phyloP scores from a whole-genome alignment of 2,888 invertebrate species.

The Crematogaster levior region DNA sequence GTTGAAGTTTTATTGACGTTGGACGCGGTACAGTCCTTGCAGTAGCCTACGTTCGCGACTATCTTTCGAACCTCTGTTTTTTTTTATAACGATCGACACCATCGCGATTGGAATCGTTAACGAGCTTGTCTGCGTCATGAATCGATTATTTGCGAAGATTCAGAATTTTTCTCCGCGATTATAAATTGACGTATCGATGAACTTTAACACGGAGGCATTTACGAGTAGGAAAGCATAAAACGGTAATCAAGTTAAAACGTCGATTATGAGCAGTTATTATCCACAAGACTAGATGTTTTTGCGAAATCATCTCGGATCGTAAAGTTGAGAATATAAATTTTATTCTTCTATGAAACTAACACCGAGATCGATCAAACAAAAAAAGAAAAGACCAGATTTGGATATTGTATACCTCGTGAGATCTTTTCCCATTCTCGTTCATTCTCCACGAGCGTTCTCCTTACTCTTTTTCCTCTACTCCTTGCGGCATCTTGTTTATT shows the following conservation, averaged over 20 bases:
- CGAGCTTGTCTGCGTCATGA: slow-evolving; percentile 43
- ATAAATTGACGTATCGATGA: slow-evolving; percentile 48
- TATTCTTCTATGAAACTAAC: background rate
- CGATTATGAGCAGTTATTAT: slow-evolving; percentile 45
- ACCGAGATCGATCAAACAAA: background rate
- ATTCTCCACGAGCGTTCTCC: slow-evolving; percentile 54
- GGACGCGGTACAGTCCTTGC: slow-evolving; percentile 53
- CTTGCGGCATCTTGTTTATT: slow-evolving; percentile 83
- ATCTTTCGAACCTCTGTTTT: slow-evolving; percentile 20
- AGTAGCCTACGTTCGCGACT: slow-evolving; percentile 6
- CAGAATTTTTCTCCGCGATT: slow-evolving; percentile 43
- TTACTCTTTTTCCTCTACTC: slow-evolving; percentile 64
- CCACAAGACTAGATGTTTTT: slow-evolving; percentile 17
- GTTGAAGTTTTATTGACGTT: slow-evolving; percentile 62
- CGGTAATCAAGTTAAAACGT: slow-evolving; percentile 44
- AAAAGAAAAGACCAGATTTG: background rate
- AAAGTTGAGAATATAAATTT: background rate
- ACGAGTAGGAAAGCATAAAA: background rate
- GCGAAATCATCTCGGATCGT: slow-evolving; percentile 25
- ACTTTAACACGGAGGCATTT: slow-evolving; percentile 41
- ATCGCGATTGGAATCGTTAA: slow-evolving; percentile 43
- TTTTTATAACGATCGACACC: slow-evolving; percentile 6
- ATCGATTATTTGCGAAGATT: slow-evolving; percentile 43
- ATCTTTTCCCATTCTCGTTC: slow-evolving; percentile 58
- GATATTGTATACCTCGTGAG: slow-evolving; percentile 11